phyloP scores from a whole-genome alignment of 2,888 invertebrate genomes.

The Dugesia japonica region DNA sequence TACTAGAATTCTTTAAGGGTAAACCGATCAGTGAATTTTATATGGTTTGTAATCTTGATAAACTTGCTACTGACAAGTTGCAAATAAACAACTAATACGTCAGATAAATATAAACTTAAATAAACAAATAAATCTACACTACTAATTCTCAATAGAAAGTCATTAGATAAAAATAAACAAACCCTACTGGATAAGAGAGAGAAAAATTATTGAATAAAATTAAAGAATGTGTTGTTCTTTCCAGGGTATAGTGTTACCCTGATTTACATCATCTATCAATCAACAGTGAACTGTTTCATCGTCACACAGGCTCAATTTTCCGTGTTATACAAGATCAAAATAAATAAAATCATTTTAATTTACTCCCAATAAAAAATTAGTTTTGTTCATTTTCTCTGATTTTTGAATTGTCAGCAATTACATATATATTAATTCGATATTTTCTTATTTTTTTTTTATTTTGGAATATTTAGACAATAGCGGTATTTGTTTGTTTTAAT shows the following conservation, averaged over 20 bases:
- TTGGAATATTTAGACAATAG: too few relatives aligned
- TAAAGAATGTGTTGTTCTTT: neutral
- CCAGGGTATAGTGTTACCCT: neutral
- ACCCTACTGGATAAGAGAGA: neutral
- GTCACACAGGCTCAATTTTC: neutral
- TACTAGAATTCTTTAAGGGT: neutral
- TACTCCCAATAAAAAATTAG: neutral
- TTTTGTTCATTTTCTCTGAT: too few relatives aligned
- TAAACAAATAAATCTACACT: neutral
- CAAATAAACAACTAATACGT: neutral
- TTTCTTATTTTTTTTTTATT: too few relatives aligned
- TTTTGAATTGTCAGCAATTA: too few relatives aligned
- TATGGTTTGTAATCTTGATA: neutral
- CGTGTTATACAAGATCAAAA: neutral
- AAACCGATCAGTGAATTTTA: neutral
- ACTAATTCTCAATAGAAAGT: slow-evolving; percentile 9
- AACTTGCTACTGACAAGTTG: neutral
- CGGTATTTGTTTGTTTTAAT: too few relatives aligned
- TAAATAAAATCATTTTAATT: neutral
- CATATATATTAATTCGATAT: too few relatives aligned
- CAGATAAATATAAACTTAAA: neutral
- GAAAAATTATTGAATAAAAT: neutral
- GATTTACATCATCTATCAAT: neutral
- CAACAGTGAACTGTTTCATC: neutral
- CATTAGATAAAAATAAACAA: neutral